A percentile compares a stretch with the other conserved stretches of the same genome.
These are phyloP conservation scores for Callionymus lyra DNA, from an alignment of 2,113 vertebrate genomes.

Conservation along the genomic window DNA sequence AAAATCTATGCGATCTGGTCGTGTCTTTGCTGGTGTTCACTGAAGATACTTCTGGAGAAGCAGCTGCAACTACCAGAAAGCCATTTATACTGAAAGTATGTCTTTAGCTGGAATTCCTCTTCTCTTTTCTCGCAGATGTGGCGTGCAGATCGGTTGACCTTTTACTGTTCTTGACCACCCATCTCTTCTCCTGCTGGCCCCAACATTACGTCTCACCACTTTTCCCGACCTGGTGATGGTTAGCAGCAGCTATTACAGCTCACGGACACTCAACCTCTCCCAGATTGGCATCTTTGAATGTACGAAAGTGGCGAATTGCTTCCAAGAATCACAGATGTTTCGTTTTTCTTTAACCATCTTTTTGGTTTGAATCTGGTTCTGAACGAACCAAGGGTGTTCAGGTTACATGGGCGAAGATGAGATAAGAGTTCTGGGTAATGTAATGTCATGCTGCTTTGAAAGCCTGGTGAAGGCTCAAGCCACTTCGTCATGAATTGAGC, in stretches of 20 bases:
- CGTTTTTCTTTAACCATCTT: too few species aligned
- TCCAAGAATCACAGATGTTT: too few species aligned
- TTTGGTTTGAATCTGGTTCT: too few species aligned
- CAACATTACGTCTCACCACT: too few species aligned
- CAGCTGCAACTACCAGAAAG: constrained; percentile 12
- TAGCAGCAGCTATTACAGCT: too few species aligned
- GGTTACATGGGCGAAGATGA: constrained; percentile 39
- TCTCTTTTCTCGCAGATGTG: too few species aligned
- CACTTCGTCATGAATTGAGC: constrained; percentile 1
- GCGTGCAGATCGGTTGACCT: constrained; percentile 9
- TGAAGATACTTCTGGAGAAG: constrained; percentile 5
- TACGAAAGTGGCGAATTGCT: too few species aligned
- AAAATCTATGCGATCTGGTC: constrained; percentile 10
- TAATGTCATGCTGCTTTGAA: constrained; percentile 42
- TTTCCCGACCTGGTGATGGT: too few species aligned
- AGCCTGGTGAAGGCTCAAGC: constrained; percentile 15
- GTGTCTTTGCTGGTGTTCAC: constrained; percentile 5
- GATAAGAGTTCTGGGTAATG: constrained; percentile 38
- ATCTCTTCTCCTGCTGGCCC: too few species aligned
- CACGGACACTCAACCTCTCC: too few species aligned
- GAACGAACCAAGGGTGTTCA: constrained; percentile 9
- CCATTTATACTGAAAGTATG: constrained; percentile 8
- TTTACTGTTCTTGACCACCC: constrained; percentile 11
- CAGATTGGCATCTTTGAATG: too few species aligned
- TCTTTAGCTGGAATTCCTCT: too few species aligned